Percentiles rank a stretch among this genome's conserved stretches.
Evolutionary conservation across 2,797 vertebrate species (phyloP).

Genomic region (Prunella strophiata): DNA sequence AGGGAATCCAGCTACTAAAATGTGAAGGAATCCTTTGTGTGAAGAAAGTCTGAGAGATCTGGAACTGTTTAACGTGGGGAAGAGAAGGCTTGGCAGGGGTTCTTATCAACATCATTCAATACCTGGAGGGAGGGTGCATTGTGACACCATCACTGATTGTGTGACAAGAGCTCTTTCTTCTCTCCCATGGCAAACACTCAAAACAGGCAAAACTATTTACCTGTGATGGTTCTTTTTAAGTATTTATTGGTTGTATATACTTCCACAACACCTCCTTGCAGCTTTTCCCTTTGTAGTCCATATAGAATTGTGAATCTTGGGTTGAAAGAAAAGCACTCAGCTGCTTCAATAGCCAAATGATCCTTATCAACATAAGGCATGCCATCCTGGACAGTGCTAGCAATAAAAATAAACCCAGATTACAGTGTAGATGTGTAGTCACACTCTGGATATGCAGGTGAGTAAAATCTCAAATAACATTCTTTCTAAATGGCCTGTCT

Average conservation of each 20-base stretch:
- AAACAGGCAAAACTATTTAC: not conserved
- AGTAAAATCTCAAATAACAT: not conserved
- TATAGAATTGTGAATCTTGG: not conserved
- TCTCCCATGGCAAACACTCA: not conserved
- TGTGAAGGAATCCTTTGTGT: not conserved
- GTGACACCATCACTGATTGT: not conserved
- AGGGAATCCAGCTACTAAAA: not conserved
- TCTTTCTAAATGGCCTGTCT: not conserved
- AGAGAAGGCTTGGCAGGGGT: not conserved
- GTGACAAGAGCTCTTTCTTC: not conserved
- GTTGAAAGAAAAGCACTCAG: not conserved
- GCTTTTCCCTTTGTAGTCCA: not conserved
- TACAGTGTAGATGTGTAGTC: not conserved
- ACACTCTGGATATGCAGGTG: not conserved
- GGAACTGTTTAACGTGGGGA: not conserved
- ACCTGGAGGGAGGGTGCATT: not conserved
- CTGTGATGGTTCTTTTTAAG: not conserved
- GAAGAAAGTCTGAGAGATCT: not conserved
- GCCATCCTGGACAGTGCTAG: not conserved
- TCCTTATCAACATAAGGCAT: not conserved
- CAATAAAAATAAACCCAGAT: not conserved
- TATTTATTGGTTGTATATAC: not conserved
- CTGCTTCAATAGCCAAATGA: not conserved
- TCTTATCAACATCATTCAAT: not conserved
- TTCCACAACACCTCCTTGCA: not conserved